Base-by-base conservation (phyloP, 2,113 vertebrate genomes). In the Psilopsiagon aymara region DNA sequence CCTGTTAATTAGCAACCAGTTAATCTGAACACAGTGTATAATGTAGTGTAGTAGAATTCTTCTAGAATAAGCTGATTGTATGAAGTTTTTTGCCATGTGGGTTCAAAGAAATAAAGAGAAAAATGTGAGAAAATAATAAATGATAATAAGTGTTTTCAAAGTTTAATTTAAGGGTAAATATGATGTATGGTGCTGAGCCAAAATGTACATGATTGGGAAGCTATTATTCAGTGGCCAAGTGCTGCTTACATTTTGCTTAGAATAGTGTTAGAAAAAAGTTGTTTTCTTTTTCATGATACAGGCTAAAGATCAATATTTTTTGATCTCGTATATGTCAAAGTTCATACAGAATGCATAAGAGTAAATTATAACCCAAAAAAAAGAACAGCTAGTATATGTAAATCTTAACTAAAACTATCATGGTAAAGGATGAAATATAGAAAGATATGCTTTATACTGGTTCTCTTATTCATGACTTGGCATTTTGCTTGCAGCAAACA, bases 251-350 rank as follows among this genome's bases (percentile, higher is more conserved):
- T 51, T 69, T 94, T 7, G 41, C 29, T 74, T 52, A 74, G 39
- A 77, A n/a, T 0, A 53, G 4, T 43, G 16, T 57, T 35, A 70
- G 23, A 70, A 27, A 2, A 67, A 88, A 86, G 12, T 10, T 51
- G 11, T 11, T 0, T 0, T 15, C 46, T 57, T 85, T 76, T 51
- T 27, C 24, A 39, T 33, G 10, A 44, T 28, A 39, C 25, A 29
- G 8, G 15, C 1, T 78, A 91, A 93, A 55, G 43, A 13, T 11
- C 35, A 44, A 12, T 71, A 53, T 82, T 83, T 33, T 9, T 91
- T 57, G 14, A 53, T 68, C 27, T 75, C 20, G 47, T 39, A 49
- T 5, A 20, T 53, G 5, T 59, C 8, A 35, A 8, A 44, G 11
- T 63, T 94, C 57, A 21, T 57, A 70, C 2, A 68, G 20, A 86